Evolutionary conservation across 2,888 invertebrate genomes (phyloP), one percentile per base, ranked within the genome.

Genomic region (Scotopteryx bipunctaria): DNA sequence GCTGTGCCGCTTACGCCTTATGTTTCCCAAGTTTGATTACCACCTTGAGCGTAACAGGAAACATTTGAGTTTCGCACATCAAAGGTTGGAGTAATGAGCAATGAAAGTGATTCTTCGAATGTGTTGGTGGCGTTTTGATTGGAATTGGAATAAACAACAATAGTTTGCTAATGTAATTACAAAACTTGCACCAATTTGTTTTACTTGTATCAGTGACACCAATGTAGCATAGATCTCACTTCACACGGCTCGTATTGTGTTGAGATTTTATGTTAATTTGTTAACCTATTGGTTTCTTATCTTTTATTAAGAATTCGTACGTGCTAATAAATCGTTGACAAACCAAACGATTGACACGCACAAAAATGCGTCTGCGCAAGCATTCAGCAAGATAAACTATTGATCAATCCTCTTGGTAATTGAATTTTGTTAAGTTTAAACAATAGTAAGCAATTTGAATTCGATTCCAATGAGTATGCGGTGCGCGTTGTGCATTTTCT

Each of bases 391-490:
- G 17, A 33, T 36, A n/a, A n/a, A 21, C 36, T 35, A 48, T 29
- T 35, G 14, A 15, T 21, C 13, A 25, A 45, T 27, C 42, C 38
- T 45, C 41, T 38, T 40, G 32, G 31, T 17, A 29, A 13, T 11
- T 14, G n/a, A 15, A 27, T 13, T 21, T 19, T n/a, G 5, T 9
- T 15, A 8, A 43, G 40, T 43, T 43, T 29, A 19, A 37, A 46
- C 40, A 27, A 50, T 50, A 46, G 49, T 53, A 53, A 62, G 51
- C 32, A 25, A 56, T 63, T 57, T 47, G 55, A 54, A 65, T 68
- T 69, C 53, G 67, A 67, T 67, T 63, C 52, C 45, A 59, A 62
- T 67, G 62, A n/a, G 52, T 53, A 60, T 55, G 66, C 61, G 54
- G 64, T 64, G 50, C 51, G 57, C 60, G 55, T 55, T 59, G 53